Evolutionary conservation across 2,888 invertebrate genomes (phyloP).

Genomic region (Lordiphosa andalusiaca): DNA sequence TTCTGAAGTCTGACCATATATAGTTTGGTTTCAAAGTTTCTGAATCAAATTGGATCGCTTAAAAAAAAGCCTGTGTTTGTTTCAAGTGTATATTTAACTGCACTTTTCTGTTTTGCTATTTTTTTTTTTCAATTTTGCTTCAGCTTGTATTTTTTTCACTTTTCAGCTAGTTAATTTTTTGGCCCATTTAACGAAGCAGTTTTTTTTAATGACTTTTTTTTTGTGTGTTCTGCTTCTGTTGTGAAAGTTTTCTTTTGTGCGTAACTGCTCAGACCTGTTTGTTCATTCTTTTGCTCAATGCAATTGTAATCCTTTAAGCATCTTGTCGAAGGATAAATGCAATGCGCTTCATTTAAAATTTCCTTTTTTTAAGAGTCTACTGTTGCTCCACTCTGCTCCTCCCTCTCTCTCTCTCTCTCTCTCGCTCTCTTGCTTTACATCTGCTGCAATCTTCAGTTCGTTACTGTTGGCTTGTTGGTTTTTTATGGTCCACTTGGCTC

Average conservation of each 20-base stretch:
- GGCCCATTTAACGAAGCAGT: too few species aligned
- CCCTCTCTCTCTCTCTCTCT: too few species aligned
- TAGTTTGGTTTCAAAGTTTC: too few species aligned
- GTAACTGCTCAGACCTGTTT: conserved; percentile 23
- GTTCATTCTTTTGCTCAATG: conserved; percentile 38
- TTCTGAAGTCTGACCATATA: too few species aligned
- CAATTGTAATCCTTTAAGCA: conserved; percentile 66
- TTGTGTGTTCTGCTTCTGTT: neutral
- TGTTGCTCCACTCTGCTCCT: conserved; percentile 1
- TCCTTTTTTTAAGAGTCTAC: conserved; percentile 43
- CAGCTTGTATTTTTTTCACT: too few species aligned
- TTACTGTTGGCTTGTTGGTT: conserved; percentile 28
- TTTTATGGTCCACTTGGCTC: conserved; percentile 56
- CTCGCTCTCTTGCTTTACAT: conserved; percentile 18
- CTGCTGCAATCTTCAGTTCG: conserved; percentile 43
- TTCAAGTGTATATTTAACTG: too few species aligned
- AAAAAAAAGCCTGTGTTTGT: too few species aligned
- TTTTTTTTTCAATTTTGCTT: too few species aligned
- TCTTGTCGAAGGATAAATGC: conserved; percentile 59
- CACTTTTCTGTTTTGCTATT: too few species aligned
- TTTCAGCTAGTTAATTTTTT: too few species aligned
- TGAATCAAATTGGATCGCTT: too few species aligned
- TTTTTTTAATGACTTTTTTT: conserved; percentile 1
- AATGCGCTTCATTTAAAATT: conserved; percentile 64
- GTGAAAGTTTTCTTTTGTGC: conserved; percentile 32